Evolutionary conservation across 1,140 invertebrate genomes (phyloP).

Genomic region (Sinella curviseta): DNA sequence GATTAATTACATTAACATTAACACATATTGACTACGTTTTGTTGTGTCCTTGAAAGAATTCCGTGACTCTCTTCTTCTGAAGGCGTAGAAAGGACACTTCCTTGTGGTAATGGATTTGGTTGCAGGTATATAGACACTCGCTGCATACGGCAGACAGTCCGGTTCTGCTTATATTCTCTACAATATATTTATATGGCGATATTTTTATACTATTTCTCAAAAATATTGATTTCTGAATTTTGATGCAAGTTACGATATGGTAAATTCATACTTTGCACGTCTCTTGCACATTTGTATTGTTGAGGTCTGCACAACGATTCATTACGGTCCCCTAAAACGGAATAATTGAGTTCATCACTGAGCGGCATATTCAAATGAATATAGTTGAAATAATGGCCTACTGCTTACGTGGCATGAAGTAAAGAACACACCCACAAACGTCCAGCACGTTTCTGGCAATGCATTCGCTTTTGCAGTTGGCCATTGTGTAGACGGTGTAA

Average conservation of each 20-base stretch:
- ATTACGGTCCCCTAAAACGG: no score
- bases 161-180: neutral
- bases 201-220: no score
- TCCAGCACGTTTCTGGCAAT: neutral
- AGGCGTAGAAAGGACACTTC: neutral
- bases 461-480: neutral
- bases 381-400: neutral
- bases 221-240: neutral
- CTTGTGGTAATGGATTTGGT: neutral
- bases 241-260: no score
- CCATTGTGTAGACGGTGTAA: neutral
- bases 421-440: neutral
- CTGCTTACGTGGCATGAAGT: slow-evolving; percentile 4
- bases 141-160: neutral
- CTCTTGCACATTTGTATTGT: no score
- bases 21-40: neutral
- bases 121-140: neutral
- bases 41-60: neutral
- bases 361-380: no score
- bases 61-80: neutral
- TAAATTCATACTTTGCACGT: no score
- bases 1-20: no score
- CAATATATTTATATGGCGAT: no score
- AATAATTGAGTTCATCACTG: no score
- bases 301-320: no score